Evolutionary conservation across 2,113 vertebrate genomes (phyloP).

Genomic region (Phainopepla nitens): DNA sequence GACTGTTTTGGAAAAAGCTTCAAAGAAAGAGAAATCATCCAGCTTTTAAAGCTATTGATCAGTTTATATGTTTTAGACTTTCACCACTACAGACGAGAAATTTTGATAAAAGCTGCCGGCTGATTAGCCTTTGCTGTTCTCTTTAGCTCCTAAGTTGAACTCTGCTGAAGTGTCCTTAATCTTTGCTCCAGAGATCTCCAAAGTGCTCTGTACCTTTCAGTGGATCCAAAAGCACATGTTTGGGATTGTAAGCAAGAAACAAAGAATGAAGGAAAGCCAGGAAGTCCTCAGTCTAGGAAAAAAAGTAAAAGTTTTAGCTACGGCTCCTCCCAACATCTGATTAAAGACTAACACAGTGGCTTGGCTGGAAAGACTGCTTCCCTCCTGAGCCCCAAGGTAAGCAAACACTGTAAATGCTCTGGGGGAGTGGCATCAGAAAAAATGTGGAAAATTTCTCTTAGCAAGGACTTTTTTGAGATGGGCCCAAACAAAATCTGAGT

Average conservation of each 20-base stretch:
- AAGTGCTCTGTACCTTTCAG: not conserved
- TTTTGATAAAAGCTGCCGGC: not conserved
- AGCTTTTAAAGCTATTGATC: not conserved
- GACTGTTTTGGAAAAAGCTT: not conserved
- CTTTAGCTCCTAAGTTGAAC: not conserved
- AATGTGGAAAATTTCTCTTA: not conserved
- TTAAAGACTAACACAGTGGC: not conserved
- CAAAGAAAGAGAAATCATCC: not conserved
- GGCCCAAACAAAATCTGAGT: not conserved
- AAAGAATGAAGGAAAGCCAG: not conserved
- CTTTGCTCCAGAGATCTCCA: not conserved
- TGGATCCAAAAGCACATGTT: not conserved
- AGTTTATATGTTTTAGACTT: not conserved
- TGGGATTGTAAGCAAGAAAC: not conserved
- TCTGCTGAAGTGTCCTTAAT: not conserved
- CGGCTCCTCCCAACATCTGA: not conserved
- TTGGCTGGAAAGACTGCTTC: not conserved
- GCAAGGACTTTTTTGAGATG: not conserved
- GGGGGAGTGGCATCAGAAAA: not conserved
- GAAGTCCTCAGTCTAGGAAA: not conserved
- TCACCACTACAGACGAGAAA: not conserved
- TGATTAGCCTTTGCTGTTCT: not conserved
- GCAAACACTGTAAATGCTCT: not conserved
- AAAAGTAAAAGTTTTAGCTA: not conserved
- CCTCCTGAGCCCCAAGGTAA: not conserved